Conservation (phyloP, 2,888 invertebrate genomes). For the Dioctria rufipes region DNA sequence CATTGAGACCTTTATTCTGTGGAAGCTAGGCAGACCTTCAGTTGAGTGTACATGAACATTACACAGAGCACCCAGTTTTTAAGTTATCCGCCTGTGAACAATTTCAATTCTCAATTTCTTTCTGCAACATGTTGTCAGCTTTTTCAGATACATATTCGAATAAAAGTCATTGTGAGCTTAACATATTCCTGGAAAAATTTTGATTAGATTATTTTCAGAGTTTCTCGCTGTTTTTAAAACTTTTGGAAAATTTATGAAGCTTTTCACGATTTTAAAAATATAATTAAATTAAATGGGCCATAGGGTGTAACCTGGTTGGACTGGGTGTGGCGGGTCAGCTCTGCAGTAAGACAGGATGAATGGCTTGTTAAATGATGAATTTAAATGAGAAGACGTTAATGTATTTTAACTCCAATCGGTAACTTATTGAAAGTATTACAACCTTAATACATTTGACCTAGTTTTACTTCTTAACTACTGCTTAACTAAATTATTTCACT, state of each 20-base stretch:
- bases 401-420: too few relatives aligned
- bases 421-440: too few relatives aligned
- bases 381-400: too few relatives aligned
- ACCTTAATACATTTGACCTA: too few relatives aligned
- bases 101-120: slow-evolving; percentile 22
- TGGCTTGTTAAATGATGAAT: too few relatives aligned
- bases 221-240: background rate
- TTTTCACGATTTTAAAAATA: slow-evolving; percentile 19
- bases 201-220: slow-evolving; percentile 28
- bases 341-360: too few relatives aligned
- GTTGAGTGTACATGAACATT: background rate
- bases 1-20: background rate
- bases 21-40: slow-evolving; percentile 27
- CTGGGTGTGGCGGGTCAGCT: too few relatives aligned
- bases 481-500: too few relatives aligned
- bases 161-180: slow-evolving; percentile 13
- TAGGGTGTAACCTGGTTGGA: too few relatives aligned
- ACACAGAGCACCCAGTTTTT: slow-evolving; percentile 23
- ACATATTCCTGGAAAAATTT: background rate
- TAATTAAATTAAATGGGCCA: background rate
- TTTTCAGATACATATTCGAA: background rate
- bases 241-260: slow-evolving; percentile 19
- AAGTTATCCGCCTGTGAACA: slow-evolving; percentile 39
- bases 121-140: slow-evolving; percentile 36
- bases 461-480: too few relatives aligned